Percentiles rank a stretch among this genome's conserved stretches.
Conservation (phyloP, 2,113 vertebrate species). For the Zonotrichia leucophrys region DNA sequence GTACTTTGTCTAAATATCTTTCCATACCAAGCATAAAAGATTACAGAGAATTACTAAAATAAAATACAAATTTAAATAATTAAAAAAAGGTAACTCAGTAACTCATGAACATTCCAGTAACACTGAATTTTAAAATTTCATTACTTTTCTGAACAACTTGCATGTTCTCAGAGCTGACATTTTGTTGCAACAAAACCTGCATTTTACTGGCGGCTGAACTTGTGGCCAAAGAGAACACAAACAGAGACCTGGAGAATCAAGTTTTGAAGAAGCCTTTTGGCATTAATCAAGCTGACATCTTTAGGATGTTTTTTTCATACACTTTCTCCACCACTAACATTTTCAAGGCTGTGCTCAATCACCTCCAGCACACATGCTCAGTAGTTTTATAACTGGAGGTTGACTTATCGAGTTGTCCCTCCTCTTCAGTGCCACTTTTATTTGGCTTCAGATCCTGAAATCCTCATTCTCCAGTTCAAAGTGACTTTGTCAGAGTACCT, state of each 20-base stretch:
- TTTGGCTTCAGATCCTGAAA: neutral
- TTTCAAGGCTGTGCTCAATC: neutral
- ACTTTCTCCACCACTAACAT: neutral
- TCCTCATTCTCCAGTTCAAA: neutral
- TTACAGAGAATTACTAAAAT: neutral
- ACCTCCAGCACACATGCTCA: neutral
- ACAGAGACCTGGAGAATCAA: neutral
- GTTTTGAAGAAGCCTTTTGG: neutral
- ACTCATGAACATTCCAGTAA: neutral
- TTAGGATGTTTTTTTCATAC: neutral
- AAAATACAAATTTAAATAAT: neutral
- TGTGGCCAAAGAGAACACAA: neutral
- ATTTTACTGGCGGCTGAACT: neutral
- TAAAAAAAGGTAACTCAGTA: neutral
- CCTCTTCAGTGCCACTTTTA: neutral
- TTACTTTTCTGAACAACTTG: neutral
- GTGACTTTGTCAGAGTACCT: neutral
- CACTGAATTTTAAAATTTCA: neutral
- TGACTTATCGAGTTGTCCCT: neutral
- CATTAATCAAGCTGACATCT: neutral
- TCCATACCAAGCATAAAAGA: neutral
- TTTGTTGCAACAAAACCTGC: neutral
- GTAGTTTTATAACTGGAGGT: neutral
- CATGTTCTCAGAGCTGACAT: neutral
- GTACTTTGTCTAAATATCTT: neutral